Percentiles rank a stretch among this genome's conserved stretches.
phyloP scores from a whole-genome alignment of 2,888 invertebrate species.

The Melanostoma scalare region DNA sequence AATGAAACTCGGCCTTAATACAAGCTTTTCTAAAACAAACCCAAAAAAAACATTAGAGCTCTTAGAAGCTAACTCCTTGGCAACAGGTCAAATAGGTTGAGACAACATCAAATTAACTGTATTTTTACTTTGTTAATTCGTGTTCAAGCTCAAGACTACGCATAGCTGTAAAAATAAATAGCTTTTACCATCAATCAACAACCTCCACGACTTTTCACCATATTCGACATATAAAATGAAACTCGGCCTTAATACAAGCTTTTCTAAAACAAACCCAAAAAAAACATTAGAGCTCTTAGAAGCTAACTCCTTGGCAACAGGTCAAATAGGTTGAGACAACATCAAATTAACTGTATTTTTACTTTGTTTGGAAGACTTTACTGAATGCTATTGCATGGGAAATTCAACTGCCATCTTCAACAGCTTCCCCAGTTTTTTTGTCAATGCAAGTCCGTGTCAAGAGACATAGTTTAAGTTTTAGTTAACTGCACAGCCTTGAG shows the following conservation, averaged over 20 bases:
- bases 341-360: constrained; percentile 36
- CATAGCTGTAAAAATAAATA: too few relatives aligned
- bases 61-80: too few relatives aligned
- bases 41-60: too few relatives aligned
- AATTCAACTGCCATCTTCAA: constrained; percentile 23
- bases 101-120: constrained; percentile 39
- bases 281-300: too few relatives aligned
- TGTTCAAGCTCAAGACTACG: too few relatives aligned
- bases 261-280: too few relatives aligned
- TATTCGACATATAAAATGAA: too few relatives aligned
- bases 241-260: too few relatives aligned
- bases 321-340: constrained; percentile 19
- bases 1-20: too few relatives aligned
- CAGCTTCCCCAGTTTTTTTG: constrained; percentile 21
- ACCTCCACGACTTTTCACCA: too few relatives aligned
- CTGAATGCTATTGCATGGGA: constrained; percentile 51
- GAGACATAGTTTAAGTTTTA: constrained; percentile 46
- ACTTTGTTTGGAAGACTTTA: constrained; percentile 66
- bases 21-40: too few relatives aligned
- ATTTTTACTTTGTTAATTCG: constrained; percentile 25
- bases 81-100: constrained; percentile 6
- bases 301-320: not conserved
- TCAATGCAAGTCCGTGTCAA: not conserved
- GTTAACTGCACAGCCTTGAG: constrained; percentile 85
- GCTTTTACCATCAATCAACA: too few relatives aligned